phyloP scores from a whole-genome alignment of 2,113 vertebrate genomes.

The Eretmochelys imbricata region DNA sequence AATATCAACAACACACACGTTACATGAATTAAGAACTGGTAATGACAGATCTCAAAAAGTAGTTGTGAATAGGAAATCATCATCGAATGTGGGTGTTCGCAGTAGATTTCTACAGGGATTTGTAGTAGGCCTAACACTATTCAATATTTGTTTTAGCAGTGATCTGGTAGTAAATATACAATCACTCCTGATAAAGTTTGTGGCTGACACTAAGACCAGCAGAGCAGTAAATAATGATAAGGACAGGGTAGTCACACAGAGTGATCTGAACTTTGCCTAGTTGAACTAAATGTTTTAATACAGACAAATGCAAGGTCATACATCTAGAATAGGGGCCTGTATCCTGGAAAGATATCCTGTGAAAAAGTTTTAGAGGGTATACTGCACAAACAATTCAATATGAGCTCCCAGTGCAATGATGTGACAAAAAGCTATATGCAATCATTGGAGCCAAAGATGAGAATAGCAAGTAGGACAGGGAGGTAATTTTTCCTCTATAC shows the following conservation, averaged over 20 bases:
- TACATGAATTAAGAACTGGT: neutral
- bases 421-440: neutral
- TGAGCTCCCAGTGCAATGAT: neutral
- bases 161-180: neutral
- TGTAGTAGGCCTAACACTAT: neutral
- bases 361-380: neutral
- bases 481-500: slow-evolving; percentile 2
- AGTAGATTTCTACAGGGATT: neutral
- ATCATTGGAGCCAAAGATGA: neutral
- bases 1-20: neutral
- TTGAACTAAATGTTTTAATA: neutral
- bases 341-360: neutral
- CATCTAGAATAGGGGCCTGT: accelerated
- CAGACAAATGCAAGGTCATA: neutral
- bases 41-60: neutral
- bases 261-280: neutral
- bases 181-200: neutral
- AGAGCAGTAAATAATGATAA: neutral
- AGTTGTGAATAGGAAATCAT: neutral
- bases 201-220: neutral
- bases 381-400: neutral
- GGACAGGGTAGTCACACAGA: neutral
- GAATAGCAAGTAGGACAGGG: neutral
- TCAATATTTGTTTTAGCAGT: neutral
- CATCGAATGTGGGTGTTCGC: neutral